Base-by-base conservation (phyloP, 2,113 vertebrate genomes). In the Ellobius talpinus region DNA sequence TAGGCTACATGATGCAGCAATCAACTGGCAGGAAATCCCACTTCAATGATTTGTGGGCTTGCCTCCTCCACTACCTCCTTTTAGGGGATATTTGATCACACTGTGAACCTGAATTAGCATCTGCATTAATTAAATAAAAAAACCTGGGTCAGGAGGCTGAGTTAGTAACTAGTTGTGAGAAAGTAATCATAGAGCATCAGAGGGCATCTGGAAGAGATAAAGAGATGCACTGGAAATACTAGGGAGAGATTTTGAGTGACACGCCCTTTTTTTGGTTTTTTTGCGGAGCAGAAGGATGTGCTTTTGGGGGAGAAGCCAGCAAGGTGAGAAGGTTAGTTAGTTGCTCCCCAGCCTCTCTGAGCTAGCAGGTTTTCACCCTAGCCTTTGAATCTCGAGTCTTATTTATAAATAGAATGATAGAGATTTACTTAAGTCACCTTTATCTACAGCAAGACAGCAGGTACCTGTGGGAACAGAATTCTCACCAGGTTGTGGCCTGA, bases 31-130 rank as follows among this genome's bases (percentile, higher is more conserved):
- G 66, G n/a, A 91, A 93, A 97, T 91, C 94, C 50, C 73, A 93
- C 90, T 95, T 87, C 47, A 74, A 52, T 81, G 36, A 91, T 78
- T 95, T 93, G 72, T 93, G 61, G 81, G 77, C 12, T 87, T 77
- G 45, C 17, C 29, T 78, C 61, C 21, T 88, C 55, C 42, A 63
- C 1, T 94, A n/a, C 16, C 47, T 72, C 70, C 70, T 39, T 36
- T n/a, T 23, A n/a, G 8, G 36, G 70, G 17, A 19, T 39, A 72
- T n/a, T n/a, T 72, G 36, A 39, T 72, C 36, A 72, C 17, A n/a
- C 70, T 72, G 70, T 72, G 70, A 72, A 72, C 7, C 7, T 0
- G 17, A 21, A 7, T 72, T 72, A n/a, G 36, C 7, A 72, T n/a
- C 19, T 72, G 29, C 31, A 31, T 68, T 33, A 68, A 68, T 68